Conservation (phyloP, 2,888 invertebrate species). For the Buathra laborator region DNA sequence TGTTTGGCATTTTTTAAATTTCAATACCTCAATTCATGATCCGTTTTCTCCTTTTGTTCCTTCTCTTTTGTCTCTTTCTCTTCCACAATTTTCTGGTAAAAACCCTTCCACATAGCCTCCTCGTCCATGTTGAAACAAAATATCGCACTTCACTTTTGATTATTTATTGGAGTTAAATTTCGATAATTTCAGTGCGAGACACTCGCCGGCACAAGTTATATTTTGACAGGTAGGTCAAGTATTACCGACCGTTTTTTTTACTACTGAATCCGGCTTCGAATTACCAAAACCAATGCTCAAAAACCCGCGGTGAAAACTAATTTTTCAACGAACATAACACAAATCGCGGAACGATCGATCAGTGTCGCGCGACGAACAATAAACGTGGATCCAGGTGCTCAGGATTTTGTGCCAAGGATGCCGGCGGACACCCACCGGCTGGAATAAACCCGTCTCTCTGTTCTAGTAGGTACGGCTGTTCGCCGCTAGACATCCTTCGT, state of each 20-base stretch:
- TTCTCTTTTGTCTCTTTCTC: conserved; percentile 89
- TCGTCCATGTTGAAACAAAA: conserved; percentile 86
- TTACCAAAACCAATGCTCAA: neutral
- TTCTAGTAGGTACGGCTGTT: conserved; percentile 64
- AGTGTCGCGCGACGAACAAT: conserved; percentile 23
- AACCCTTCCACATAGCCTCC: conserved; percentile 92
- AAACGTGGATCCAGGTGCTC: conserved; percentile 27
- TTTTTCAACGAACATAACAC: neutral
- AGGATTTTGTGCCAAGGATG: conserved; percentile 66
- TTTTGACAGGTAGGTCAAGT: conserved; percentile 44
- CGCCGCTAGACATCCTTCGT: conserved; percentile 32
- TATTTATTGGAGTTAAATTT: conserved; percentile 19
- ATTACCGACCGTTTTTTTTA: conserved; percentile 52
- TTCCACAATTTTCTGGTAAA: conserved; percentile 86
- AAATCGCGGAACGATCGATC: conserved; percentile 31
- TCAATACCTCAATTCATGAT: conserved; percentile 89
- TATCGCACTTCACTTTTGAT: neutral
- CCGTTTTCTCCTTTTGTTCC: conserved; percentile 87
- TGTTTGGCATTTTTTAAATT: neutral
- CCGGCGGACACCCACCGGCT: conserved; percentile 65
- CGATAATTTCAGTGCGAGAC: neutral
- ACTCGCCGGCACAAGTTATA: conserved; percentile 41
- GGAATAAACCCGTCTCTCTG: conserved; percentile 46
- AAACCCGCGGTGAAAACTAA: neutral
- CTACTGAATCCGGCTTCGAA: conserved; percentile 14